Evolutionary conservation across 2,797 vertebrate genomes (phyloP).

Genomic region (Oreortyx pictus): DNA sequence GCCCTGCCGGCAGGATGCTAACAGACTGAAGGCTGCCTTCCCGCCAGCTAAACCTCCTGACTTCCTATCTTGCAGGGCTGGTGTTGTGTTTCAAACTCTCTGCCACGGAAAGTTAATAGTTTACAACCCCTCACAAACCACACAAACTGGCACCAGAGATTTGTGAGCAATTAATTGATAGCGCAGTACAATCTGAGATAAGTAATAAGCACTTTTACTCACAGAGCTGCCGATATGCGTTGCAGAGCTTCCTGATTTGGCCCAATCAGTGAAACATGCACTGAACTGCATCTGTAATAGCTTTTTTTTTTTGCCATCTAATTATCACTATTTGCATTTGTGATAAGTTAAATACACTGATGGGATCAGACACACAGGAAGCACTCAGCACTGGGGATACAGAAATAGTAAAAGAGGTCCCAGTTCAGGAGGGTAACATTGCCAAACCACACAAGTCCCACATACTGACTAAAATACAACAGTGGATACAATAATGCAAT

Average conservation of each 20-base stretch:
- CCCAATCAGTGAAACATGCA: constrained; percentile 72
- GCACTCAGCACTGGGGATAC: background rate
- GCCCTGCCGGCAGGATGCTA: background rate
- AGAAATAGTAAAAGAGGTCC: background rate
- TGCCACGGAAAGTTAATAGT: constrained; percentile 61
- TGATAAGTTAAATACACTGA: constrained; percentile 55
- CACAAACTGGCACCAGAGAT: constrained; percentile 49
- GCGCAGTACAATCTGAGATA: constrained; percentile 36
- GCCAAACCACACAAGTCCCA: background rate
- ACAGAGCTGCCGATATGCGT: constrained; percentile 6
- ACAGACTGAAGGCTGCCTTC: constrained; percentile 55
- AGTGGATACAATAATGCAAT: background rate
- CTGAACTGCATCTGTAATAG: constrained; percentile 59
- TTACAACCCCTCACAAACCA: constrained; percentile 65
- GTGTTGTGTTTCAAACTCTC: constrained; percentile 63
- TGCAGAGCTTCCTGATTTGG: constrained; percentile 69
- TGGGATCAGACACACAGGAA: constrained; percentile 45
- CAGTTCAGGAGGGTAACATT: background rate
- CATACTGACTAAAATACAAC: background rate
- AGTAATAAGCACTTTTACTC: constrained; percentile 54
- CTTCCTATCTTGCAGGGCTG: constrained; percentile 11
- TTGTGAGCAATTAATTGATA: constrained; percentile 78
- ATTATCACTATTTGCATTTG: constrained; percentile 74
- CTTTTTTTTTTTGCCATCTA: constrained; percentile 61
- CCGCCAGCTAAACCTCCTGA: constrained; percentile 37